phyloP scores from a whole-genome alignment of 2,113 vertebrate species.

The Periophthalmus modestus region DNA sequence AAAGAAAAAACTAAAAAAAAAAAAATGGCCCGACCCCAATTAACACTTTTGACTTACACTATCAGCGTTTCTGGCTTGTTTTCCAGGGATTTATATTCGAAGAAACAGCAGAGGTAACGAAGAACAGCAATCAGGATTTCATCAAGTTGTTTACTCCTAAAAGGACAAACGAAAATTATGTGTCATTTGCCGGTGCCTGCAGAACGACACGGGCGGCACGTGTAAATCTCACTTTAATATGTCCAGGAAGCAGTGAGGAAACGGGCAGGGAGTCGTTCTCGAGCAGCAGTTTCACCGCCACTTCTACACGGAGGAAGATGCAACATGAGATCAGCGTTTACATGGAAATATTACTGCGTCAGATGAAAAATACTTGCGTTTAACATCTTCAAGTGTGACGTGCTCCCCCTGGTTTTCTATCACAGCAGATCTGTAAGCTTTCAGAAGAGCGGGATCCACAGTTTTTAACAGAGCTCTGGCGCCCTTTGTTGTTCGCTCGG shows the following conservation, averaged over 20 bases:
- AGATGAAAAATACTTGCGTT: constrained; percentile 70
- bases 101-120: constrained; percentile 77
- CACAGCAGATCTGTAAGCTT: constrained; percentile 43
- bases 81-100: constrained; percentile 73
- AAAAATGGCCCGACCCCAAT: too few species aligned
- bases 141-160: constrained; percentile 75
- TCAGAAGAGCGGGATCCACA: constrained; percentile 34
- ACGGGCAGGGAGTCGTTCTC: constrained; percentile 66
- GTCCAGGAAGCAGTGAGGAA: constrained; percentile 66
- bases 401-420: constrained; percentile 54
- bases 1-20: too few species aligned
- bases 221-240: constrained; percentile 73
- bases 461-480: constrained; percentile 32
- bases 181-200: neutral
- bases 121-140: constrained; percentile 79
- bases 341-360: too few species aligned
- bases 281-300: constrained; percentile 76
- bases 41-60: constrained; percentile 70
- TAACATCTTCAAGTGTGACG: constrained; percentile 78
- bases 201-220: neutral
- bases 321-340: neutral
- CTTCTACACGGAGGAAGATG: constrained; percentile 62
- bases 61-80: constrained; percentile 64
- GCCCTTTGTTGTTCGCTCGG: constrained; percentile 43
- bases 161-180: constrained; percentile 16